Evolutionary conservation across 2,888 invertebrate species (phyloP), one percentile per base, ranked within the genome.

Genomic region (Yponomeuta malinellus): DNA sequence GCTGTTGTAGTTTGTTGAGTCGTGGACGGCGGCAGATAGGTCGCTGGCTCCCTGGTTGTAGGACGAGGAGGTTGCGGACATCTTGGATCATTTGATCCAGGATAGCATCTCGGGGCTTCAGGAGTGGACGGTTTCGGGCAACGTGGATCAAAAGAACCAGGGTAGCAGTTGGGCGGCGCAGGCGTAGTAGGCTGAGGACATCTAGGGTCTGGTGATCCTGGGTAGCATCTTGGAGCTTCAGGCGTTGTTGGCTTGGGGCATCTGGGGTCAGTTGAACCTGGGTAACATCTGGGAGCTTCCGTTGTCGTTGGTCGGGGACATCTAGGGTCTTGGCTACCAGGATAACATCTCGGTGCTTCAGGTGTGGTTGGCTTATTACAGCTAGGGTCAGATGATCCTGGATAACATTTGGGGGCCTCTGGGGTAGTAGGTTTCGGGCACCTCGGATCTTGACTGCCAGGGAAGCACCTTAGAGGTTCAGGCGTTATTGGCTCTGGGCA

Each of bases 401-500:
- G 81, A 72, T 75, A 82, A 70, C 82, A 83, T 6, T 72, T 73
- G 8, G 74, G 75, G 4, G 75, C 76, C 8, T 73, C 73, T 69
- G 73, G 72, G 4, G 77, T 72, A 29, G 73, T 67, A n/a, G 80
- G 75, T 70, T 73, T 72, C 12, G 79, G 76, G 72, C 83, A 84
- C 52, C 77, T 71, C 5, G 82, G 79, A 72, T 81, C 79, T 43
- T 69, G 74, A 9, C 78, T 76, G 15, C 80, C 81, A n/a, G 79
- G 78, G 68, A 5, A 43, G 8, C 43, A 43, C 6, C 43, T 43
- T 5, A 6, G 43, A 43, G 43, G 1, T 6, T 43, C 43, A 76
- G 82, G 81, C 23, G 75, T 75, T 0, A 83, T 71, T 63, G 81
- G 80, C 76, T 81, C 80, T 5, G 85, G 87, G 69, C 89, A 88